Evolutionary conservation across 2,888 invertebrate species (phyloP).

Genomic region (Cheilosia pagana): DNA sequence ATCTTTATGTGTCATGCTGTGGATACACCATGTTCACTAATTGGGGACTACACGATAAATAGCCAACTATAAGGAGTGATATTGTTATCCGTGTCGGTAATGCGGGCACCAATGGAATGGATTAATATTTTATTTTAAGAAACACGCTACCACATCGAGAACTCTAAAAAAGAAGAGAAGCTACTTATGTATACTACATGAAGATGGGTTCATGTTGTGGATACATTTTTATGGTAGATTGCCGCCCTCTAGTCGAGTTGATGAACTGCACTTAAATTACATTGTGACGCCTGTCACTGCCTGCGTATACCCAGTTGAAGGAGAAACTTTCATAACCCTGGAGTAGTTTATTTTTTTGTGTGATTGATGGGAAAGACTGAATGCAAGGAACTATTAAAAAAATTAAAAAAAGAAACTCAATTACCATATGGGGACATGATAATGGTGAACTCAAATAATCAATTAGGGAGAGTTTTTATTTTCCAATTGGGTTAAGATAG

Average conservation of each 20-base stretch:
- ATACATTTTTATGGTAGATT: slow-evolving; percentile 37
- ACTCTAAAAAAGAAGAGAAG: slow-evolving; percentile 42
- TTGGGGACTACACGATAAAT: slow-evolving; percentile 58
- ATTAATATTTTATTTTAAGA: slow-evolving; percentile 68
- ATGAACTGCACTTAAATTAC: slow-evolving; percentile 74
- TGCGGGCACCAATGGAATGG: slow-evolving; percentile 66
- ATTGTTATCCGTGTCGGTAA: slow-evolving; percentile 51
- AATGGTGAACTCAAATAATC: slow-evolving; percentile 11
- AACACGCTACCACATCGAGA: slow-evolving; percentile 33
- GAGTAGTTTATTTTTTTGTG: slow-evolving; percentile 59
- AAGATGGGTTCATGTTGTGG: slow-evolving; percentile 46
- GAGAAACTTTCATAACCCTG: slow-evolving; percentile 46
- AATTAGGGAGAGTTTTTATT: slow-evolving; percentile 4
- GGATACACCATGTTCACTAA: slow-evolving; percentile 66
- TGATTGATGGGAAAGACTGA: slow-evolving; percentile 51
- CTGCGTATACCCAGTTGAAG: slow-evolving; percentile 42
- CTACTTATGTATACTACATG: background rate
- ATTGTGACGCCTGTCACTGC: slow-evolving; percentile 70
- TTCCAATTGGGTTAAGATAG: background rate
- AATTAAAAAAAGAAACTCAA: background rate
- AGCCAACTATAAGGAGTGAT: slow-evolving; percentile 41
- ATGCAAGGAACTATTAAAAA: slow-evolving; percentile 9
- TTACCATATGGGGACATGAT: slow-evolving; percentile 3
- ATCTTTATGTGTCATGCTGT: slow-evolving; percentile 45
- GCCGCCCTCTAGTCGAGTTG: slow-evolving; percentile 60